These are phyloP conservation scores for Caenorhabditis sinica DNA, from an alignment of 2,888 invertebrate species.

Conservation along the genomic window DNA sequence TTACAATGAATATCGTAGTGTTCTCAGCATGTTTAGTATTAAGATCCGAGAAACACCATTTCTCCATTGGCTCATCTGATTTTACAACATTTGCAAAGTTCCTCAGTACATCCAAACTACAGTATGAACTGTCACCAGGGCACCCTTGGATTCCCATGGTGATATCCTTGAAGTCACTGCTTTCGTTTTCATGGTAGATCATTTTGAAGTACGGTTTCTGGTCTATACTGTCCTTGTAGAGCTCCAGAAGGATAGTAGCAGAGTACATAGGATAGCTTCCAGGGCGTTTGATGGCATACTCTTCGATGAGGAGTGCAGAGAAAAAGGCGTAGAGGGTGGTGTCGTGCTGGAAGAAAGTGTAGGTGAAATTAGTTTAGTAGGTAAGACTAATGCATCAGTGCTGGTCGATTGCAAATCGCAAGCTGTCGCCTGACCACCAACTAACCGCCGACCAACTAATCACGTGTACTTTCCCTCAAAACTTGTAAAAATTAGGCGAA, in stretches of 20 bases:
- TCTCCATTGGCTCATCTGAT: conserved; percentile 56
- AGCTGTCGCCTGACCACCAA: too few species aligned
- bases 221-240: conserved; percentile 62
- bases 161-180: conserved; percentile 49
- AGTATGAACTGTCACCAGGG: conserved; percentile 52
- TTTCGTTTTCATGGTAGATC: conserved; percentile 67
- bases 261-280: conserved; percentile 75
- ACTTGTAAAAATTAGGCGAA: too few species aligned
- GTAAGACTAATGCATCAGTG: too few species aligned
- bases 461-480: too few species aligned
- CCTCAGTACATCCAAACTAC: conserved; percentile 53
- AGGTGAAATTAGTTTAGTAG: too few species aligned
- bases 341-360: conserved; percentile 74
- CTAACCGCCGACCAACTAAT: too few species aligned
- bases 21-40: too few species aligned
- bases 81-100: conserved; percentile 37
- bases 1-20: too few species aligned
- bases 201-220: conserved; percentile 69
- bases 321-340: conserved; percentile 75
- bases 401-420: too few species aligned
- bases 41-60: conserved; percentile 51
- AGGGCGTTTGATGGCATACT: conserved; percentile 56
- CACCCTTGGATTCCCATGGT: conserved; percentile 67
- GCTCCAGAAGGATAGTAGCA: conserved; percentile 71
- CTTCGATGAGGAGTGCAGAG: conserved; percentile 69